Evolutionary conservation across 1,140 invertebrate genomes (phyloP), one percentile per base, ranked within the genome.

Genomic region (Sarcophaga peregrina): DNA sequence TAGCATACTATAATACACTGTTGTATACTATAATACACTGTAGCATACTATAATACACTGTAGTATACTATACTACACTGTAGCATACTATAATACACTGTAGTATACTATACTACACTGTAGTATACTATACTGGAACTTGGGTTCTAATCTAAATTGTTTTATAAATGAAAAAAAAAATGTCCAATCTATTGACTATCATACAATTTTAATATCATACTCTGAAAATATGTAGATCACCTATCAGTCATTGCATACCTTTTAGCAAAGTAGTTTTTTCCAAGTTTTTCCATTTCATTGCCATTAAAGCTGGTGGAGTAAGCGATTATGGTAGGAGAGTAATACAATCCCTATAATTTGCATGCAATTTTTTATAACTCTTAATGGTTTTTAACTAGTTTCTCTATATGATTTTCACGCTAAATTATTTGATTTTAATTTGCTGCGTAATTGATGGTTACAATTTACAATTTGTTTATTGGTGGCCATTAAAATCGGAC

Each of bases 351-450:
- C 85, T 88, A 88, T 88, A 88, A 88, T 88, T 88, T 88, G 87
- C 87, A 88, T 88, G 87, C 86, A 87, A 87, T 88, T 82, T 73
- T 20, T 73, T 81, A 45, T 50, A 46, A 15, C 50, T 8, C 80
- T 58, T 37, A 68, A 82, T 73, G 81, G 54, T 25, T 88, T 88
- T 88, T 88, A 88, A 58, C 37, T 81, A 62, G 80, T 17, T 58
- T 62, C 87, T 86, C 84, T 84, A 85, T 82, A 80, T 86, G 85
- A 87, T 88, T 88, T 88, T 85, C 83, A 85, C 86, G 83, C 83
- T 88, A 88, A 88, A 84, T 88, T 88, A 88, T 88, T 88, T 88
- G 87, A 88, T 88, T 88, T 88, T 88, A 88, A 88, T 88, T 88
- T 88, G 87, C 87, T 86, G 86, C 86, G 85, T 88, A 88, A 88